Base-by-base conservation (phyloP, 2,888 invertebrate genomes). In the Mimachlamys varia region DNA sequence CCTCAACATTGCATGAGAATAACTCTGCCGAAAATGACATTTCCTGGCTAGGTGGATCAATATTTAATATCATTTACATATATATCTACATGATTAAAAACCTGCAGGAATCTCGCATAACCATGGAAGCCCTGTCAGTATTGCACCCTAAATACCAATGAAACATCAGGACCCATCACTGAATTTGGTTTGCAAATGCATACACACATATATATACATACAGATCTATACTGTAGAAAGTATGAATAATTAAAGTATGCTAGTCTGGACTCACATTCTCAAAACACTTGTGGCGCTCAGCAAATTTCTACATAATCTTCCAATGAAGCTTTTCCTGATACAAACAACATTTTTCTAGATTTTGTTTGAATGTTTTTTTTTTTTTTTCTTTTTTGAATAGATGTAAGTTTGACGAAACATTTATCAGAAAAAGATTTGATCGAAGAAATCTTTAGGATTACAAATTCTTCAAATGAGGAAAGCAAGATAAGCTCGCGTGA, bases 161-260 rank as follows among this genome's bases (percentile, higher is more conserved):
- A 33, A 76, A 76, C 33, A 33, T 15, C 33, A 33, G 27, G 58
- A 58, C 58, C 12, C 58, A 58, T 58, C 22, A 58, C 19, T 12
- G 27, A 76, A 76, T 76, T 76, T 76, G 76, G 76, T 76, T 76
- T 76, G 76, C 33, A 76, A 76, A 76, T 76, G 27, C 27, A 12
- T 22, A 33, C 76, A 0, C 33, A 53, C 7, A 53, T 53, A 53
- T 53, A 53, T 76, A 76, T 33, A 76, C 22, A 76, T 0, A 76
- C 27, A 76, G 76, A 33, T 13, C 76, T 15, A 76, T 33, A 33
- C 0, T 3, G 76, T 12, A 27, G 12, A 27, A 33, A 12, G 22
- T 76, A 76, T 27, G 76, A 76, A 76, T 76, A 76, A 76, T 76
- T 76, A 33, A 76, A 10, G 0, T 76, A 33, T 53, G 53, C 15